Conservation (phyloP, 2,888 invertebrate genomes). For the Ariolimax columbianus region DNA sequence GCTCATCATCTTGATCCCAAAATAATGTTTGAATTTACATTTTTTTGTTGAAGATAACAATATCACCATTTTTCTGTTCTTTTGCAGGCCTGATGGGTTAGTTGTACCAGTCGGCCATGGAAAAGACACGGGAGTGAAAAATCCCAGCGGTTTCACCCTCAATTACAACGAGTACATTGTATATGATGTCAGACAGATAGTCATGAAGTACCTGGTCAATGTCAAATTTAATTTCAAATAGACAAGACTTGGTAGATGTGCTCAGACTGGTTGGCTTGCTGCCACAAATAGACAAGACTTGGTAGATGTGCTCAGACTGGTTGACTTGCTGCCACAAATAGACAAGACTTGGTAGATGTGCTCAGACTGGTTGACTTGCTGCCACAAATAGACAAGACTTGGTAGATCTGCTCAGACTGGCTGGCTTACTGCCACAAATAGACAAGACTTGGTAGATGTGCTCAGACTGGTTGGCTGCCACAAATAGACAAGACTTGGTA, state of each 20-base stretch:
- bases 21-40: too few species aligned
- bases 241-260: neutral
- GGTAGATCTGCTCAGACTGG: neutral
- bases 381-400: too few species aligned
- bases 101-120: conserved; percentile 78
- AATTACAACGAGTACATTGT: conserved; percentile 81
- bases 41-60: too few species aligned
- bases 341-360: neutral
- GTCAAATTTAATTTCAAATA: conserved; percentile 79
- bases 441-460: neutral
- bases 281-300: too few species aligned
- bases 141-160: conserved; percentile 76
- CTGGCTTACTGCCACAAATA: too few species aligned
- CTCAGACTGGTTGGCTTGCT: neutral
- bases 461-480: too few species aligned
- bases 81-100: conserved; percentile 72
- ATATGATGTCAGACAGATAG: conserved; percentile 80
- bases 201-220: conserved; percentile 80
- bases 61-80: neutral
- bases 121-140: conserved; percentile 68
- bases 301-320: neutral
- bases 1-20: too few species aligned
- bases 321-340: too few species aligned
- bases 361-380: neutral
- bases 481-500: too few species aligned